Evolutionary conservation across 35 echinoderm and acorn worm genomes (phyloP).

Genomic region (Apostichopus californicus): DNA sequence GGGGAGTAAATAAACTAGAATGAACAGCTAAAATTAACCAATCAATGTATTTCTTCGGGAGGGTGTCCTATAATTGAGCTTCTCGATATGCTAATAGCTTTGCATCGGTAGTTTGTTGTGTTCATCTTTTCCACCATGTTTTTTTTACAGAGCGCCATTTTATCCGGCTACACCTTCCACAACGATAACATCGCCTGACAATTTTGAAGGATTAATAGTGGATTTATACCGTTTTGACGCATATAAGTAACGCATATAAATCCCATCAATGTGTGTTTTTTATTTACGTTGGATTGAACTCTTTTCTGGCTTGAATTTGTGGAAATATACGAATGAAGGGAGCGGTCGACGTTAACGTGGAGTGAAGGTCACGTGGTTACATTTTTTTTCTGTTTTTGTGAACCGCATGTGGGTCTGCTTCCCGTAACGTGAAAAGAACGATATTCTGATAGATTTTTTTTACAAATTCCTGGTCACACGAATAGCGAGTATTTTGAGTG

Average conservation of each 20-base stretch:
- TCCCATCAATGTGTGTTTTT: not conserved
- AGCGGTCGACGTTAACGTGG: constrained; percentile 59
- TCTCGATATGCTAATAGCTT: constrained; percentile 50
- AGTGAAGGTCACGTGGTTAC: constrained; percentile 63
- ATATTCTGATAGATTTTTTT: not conserved
- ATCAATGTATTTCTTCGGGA: constrained; percentile 44
- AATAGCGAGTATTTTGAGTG: not conserved
- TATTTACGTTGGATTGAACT: not conserved
- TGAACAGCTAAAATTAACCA: constrained; percentile 2
- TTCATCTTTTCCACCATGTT: constrained; percentile 45
- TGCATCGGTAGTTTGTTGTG: constrained; percentile 42
- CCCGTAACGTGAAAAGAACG: constrained; percentile 9
- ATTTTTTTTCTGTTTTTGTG: constrained; percentile 57
- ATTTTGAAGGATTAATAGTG: not conserved
- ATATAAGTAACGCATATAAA: not conserved
- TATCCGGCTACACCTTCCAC: constrained; percentile 1
- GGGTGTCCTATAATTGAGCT: constrained; percentile 47
- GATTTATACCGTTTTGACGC: not conserved
- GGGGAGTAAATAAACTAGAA: not conserved
- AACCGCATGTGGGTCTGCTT: constrained; percentile 32
- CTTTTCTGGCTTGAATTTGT: not conserved
- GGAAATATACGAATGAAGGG: constrained; percentile 30
- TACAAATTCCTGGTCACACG: not conserved
- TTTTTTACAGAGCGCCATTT: constrained; percentile 52
- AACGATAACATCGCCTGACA: not conserved